Evolutionary conservation across 2,113 vertebrate genomes (phyloP).

Genomic region (Cairina moschata): DNA sequence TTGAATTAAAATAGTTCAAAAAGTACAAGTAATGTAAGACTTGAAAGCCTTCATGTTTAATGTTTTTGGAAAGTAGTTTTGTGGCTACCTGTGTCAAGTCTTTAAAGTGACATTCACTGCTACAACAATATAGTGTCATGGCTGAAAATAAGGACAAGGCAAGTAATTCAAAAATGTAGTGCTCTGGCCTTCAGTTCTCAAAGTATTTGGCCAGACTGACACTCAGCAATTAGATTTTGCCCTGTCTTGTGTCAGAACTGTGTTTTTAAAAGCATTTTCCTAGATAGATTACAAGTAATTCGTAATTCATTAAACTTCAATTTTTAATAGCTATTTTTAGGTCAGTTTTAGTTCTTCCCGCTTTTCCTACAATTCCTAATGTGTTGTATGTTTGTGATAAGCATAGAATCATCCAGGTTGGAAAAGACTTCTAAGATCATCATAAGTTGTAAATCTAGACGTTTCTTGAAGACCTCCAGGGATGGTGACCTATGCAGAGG

Average conservation of each 20-base stretch:
- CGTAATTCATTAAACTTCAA: neutral
- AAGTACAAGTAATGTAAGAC: neutral
- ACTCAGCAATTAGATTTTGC: neutral
- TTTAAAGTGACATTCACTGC: neutral
- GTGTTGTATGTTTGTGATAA: neutral
- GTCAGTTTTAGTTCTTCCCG: neutral
- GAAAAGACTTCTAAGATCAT: too few species aligned
- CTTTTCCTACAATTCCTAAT: neutral
- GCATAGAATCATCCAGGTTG: too few species aligned
- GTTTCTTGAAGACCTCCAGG: too few species aligned
- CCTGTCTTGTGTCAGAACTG: neutral
- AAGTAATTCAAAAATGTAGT: neutral
- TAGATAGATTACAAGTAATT: neutral
- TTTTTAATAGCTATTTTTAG: neutral
- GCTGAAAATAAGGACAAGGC: neutral
- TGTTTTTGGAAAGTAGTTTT: neutral
- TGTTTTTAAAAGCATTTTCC: neutral
- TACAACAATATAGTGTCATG: neutral
- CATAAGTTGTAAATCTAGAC: too few species aligned
- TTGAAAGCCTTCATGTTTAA: neutral
- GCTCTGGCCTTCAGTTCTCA: neutral
- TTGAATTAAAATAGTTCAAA: constrained; percentile 11
- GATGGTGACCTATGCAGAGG: neutral
- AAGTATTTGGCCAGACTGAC: neutral
- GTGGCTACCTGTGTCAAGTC: neutral